Percentiles rank a stretch among this genome's conserved stretches.
phyloP scores from a whole-genome alignment of 2,888 invertebrate genomes.

The Fragum sueziense region DNA sequence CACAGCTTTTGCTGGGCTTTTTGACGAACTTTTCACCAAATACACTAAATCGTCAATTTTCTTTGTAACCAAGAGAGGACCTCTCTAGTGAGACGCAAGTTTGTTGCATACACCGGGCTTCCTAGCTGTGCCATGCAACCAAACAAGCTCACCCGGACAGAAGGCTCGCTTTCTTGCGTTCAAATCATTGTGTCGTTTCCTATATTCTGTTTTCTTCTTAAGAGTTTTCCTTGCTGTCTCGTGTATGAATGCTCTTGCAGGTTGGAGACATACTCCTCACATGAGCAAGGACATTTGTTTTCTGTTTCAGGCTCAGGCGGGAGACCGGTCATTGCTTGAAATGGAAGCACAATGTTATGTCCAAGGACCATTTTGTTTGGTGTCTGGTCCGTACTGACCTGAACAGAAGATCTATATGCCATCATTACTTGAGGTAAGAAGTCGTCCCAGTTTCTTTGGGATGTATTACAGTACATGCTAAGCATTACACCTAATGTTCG shows the following conservation, averaged over 20 bases:
- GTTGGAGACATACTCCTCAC: no score
- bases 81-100: constrained; percentile 35
- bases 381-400: no score
- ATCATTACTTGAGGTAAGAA: constrained; percentile 58
- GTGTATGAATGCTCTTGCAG: no score
- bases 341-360: constrained; percentile 48
- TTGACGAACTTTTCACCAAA: constrained; percentile 19
- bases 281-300: no score
- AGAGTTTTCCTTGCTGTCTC: not conserved
- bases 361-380: constrained; percentile 54
- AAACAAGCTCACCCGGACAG: constrained; percentile 5
- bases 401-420: constrained; percentile 60
- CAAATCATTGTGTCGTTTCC: constrained; percentile 39
- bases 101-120: constrained; percentile 37
- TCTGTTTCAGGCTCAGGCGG: constrained; percentile 31
- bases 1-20: constrained; percentile 27
- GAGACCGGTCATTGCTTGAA: no score
- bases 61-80: constrained; percentile 37
- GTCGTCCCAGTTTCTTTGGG: no score
- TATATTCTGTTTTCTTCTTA: constrained; percentile 25
- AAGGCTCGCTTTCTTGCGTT: constrained; percentile 11
- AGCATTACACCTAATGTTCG: no score
- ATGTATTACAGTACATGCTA: no score
- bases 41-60: no score
- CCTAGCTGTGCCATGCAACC: constrained; percentile 24